These are phyloP conservation scores for Podarcis siculus DNA, from an alignment of 2,797 vertebrate genomes.

Conservation along the genomic window DNA sequence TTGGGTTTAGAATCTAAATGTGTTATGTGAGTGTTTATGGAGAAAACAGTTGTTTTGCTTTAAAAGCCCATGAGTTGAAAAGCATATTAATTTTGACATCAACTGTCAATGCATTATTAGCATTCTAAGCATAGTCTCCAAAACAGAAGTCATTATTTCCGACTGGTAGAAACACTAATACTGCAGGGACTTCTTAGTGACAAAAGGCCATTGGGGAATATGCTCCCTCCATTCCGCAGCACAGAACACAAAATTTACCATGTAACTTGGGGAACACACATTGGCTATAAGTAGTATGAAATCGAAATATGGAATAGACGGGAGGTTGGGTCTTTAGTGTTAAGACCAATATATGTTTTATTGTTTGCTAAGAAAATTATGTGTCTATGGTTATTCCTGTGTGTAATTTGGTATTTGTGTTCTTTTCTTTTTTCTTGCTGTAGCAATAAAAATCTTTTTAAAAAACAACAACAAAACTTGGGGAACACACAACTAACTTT, in stretches of 20 bases:
- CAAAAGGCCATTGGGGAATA: neutral
- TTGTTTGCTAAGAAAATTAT: no score
- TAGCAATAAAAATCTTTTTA: no score
- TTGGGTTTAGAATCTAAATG: neutral
- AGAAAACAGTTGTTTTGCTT: neutral
- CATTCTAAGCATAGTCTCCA: neutral
- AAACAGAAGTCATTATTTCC: neutral
- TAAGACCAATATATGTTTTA: no score
- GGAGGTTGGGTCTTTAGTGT: no score
- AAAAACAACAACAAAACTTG: no score
- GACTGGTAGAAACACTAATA: neutral
- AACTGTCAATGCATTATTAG: neutral
- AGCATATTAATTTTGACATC: neutral
- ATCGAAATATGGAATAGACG: no score
- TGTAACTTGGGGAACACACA: conserved; percentile 42
- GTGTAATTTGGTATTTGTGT: no score
- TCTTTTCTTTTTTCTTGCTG: no score
- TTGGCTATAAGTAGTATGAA: no score
- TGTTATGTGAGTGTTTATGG: neutral
- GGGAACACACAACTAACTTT: conserved; percentile 49
- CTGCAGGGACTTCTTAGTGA: neutral
- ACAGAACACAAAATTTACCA: conserved; percentile 60
- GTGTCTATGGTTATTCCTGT: no score
- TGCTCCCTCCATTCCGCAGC: neutral
- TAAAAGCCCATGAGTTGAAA: neutral